These are phyloP conservation scores for Zalophus californianus DNA, from an alignment of 2,797 vertebrate genomes.

Conservation along the genomic window DNA sequence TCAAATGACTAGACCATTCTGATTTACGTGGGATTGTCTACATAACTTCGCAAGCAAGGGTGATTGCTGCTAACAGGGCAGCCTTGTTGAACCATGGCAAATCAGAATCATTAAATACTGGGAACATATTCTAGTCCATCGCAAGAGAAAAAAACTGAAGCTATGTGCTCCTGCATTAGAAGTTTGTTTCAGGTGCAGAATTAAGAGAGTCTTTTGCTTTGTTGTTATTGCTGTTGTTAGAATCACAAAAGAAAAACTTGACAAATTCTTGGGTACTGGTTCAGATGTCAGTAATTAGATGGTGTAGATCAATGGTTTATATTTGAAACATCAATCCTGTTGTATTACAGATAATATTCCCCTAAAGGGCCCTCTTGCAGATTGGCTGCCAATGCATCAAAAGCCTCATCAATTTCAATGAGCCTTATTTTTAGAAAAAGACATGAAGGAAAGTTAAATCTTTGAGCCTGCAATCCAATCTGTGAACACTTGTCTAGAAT, in stretches of 20 bases:
- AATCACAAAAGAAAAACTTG: background rate
- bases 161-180: background rate
- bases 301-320: background rate
- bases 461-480: constrained; percentile 13
- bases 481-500: constrained; percentile 48
- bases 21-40: background rate
- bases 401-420: background rate
- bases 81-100: background rate
- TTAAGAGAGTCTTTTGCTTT: background rate
- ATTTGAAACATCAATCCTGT: constrained; percentile 26
- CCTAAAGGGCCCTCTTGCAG: background rate
- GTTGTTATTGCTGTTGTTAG: background rate
- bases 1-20: background rate
- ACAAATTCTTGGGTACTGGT: background rate
- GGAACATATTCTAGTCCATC: background rate
- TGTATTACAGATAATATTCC: background rate
- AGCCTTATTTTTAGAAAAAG: constrained; percentile 54
- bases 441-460: constrained; percentile 32
- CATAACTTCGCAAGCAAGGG: background rate
- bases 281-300: constrained; percentile 38
- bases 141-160: background rate
- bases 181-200: background rate
- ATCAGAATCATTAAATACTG: background rate
- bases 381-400: background rate
- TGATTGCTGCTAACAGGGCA: background rate